Evolutionary conservation across 2,888 invertebrate species (phyloP), one percentile per base, ranked within the genome.

Genomic region (Dione vanillae): DNA sequence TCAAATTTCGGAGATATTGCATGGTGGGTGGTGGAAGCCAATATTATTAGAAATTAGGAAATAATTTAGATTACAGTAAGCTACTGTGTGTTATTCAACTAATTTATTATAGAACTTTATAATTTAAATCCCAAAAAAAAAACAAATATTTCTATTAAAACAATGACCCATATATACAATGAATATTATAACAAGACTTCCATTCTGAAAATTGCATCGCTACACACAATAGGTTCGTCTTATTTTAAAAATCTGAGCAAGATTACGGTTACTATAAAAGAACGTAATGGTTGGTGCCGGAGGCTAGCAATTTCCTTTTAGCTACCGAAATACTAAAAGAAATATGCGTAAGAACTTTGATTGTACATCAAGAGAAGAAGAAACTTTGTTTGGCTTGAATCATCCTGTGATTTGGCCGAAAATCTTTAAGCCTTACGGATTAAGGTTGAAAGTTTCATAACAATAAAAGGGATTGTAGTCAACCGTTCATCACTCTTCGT

Each of bases 291-390:
- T 77, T 70, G 74, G 75, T 65, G 83, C 84, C 84, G 73, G 79
- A 75, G 86, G 86, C 86, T 78, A 78, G 84, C 84, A 89, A 90
- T 90, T 89, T 90, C 87, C 87, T 84, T 79, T 79, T 76, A 71
- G 79, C 83, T 81, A 78, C 84, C 82, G 81, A 86, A 87, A 83
- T 83, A 80, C 78, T 75, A 75, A 67, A 73, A 77, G 76, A 79
- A 77, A 77, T 76, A 73, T 77, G 73, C 74, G 75, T 81, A 77
- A 79, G 75, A 87, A 88, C 84, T 88, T 89, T 84, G 86, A 85
- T 84, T 88, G 84, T 85, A 74, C 83, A 82, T 84, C 85, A 85
- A 27, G 67, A 69, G 51, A 62, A 70, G 65, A 40, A 69, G 72
- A 74, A 74, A 74, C 74, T 74, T 74, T 74, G 69, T 74, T 71